Conservation (phyloP, 2,888 invertebrate species). For the Platypus cylindrus region DNA sequence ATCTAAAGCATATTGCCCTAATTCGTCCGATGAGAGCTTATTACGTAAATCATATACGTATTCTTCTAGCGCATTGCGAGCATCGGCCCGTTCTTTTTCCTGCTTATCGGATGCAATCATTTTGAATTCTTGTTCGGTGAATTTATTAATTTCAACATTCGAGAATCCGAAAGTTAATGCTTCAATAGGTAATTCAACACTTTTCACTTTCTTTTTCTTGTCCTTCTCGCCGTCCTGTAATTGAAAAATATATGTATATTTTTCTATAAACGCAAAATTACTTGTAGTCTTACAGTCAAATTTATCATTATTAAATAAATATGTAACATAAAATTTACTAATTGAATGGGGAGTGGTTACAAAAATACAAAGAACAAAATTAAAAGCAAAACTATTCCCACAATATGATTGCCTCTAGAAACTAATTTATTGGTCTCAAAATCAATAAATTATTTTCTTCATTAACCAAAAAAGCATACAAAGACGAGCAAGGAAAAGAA, state of each 20-base stretch:
- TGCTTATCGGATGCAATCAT: slow-evolving; percentile 62
- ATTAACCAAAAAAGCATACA: slow-evolving; percentile 2
- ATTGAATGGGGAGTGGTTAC: no score
- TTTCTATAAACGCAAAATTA: no score
- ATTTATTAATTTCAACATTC: slow-evolving; percentile 56
- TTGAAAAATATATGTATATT: slow-evolving; percentile 10
- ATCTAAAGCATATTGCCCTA: slow-evolving; percentile 61
- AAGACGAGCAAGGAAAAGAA: slow-evolving; percentile 4
- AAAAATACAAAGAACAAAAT: slow-evolving; percentile 16
- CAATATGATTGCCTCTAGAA: no score
- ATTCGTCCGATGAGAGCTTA: slow-evolving; percentile 57
- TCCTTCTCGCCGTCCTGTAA: slow-evolving; percentile 45
- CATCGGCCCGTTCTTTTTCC: slow-evolving; percentile 91
- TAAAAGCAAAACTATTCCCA: slow-evolving; percentile 2
- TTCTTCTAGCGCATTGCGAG: slow-evolving; percentile 94
- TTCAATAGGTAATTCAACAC: slow-evolving; percentile 75
- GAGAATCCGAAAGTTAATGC: slow-evolving; percentile 59
- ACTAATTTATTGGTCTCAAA: slow-evolving; percentile 1
- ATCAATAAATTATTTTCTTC: background rate
- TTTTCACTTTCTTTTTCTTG: slow-evolving; percentile 71
- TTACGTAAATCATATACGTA: slow-evolving; percentile 94
- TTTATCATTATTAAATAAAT: no score
- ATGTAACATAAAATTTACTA: no score
- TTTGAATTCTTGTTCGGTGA: slow-evolving; percentile 51
- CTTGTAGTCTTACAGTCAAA: no score